Conservation (phyloP, 2,113 vertebrate genomes). For the Ceratotherium simum region DNA sequence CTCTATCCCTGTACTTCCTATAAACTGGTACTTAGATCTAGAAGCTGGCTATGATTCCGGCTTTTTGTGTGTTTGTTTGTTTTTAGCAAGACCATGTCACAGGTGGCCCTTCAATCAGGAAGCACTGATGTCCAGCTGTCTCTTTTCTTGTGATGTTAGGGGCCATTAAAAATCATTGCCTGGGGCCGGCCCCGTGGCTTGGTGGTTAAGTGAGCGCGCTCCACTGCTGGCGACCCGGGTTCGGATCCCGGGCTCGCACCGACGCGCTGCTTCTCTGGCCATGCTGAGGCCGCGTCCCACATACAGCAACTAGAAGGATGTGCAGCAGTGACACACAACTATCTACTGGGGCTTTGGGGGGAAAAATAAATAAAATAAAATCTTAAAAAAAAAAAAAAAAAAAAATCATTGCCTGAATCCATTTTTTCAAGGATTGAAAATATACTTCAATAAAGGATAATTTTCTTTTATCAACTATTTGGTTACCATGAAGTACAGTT, state of each 20-base stretch:
- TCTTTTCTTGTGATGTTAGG: neutral
- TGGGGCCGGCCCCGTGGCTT: no score
- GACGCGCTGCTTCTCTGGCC: no score
- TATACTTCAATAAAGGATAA: neutral
- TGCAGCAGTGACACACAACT: no score
- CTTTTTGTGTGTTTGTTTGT: neutral
- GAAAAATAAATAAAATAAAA: no score
- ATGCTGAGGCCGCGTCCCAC: no score
- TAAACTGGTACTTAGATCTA: neutral
- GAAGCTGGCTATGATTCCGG: neutral
- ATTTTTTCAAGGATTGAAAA: neutral
- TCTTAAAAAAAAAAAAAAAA: no score
- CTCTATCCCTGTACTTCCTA: neutral
- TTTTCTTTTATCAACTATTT: constrained; percentile 2
- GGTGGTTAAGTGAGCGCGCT: no score
- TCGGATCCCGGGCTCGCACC: no score
- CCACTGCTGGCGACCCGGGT: no score
- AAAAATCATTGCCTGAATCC: neutral
- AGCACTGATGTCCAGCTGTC: fast-evolving
- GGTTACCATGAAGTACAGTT: neutral
- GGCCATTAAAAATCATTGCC: neutral
- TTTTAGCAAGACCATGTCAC: neutral
- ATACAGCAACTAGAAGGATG: no score
- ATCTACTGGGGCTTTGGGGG: no score
- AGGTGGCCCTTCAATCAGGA: neutral